phyloP scores from a whole-genome alignment of 2,113 vertebrate genomes.

The Malurus melanocephalus region DNA sequence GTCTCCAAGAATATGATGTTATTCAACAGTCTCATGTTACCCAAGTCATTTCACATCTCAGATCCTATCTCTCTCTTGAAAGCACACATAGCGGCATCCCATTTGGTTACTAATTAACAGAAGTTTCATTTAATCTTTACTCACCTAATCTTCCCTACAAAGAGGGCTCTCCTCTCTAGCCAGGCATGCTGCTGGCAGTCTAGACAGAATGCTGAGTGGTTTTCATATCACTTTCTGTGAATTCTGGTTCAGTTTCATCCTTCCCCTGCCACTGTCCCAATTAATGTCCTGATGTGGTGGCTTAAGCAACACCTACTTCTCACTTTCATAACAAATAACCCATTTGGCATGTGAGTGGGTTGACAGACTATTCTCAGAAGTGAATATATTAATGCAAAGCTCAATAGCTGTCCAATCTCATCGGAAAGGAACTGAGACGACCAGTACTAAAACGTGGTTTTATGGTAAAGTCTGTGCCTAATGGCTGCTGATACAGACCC shows the following conservation, averaged over 20 bases:
- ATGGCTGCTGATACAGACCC: neutral
- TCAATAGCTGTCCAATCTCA: neutral
- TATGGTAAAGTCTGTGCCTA: neutral
- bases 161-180: neutral
- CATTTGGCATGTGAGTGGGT: neutral
- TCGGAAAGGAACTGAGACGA: neutral
- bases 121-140: neutral
- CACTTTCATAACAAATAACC: neutral
- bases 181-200: neutral
- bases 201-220: neutral
- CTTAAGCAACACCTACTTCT: neutral
- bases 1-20: neutral
- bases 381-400: neutral
- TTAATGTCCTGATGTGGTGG: neutral
- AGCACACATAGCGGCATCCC: neutral
- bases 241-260: neutral
- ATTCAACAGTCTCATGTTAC: neutral
- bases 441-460: neutral
- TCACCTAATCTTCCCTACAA: neutral
- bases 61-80: constrained; percentile 2
- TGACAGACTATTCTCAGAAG: neutral
- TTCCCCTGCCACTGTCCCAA: neutral
- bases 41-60: neutral
- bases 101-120: neutral
- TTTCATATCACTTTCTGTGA: neutral